These are phyloP conservation scores for Phycodurus eques DNA, from an alignment of 2,113 vertebrate species.

Conservation along the genomic window DNA sequence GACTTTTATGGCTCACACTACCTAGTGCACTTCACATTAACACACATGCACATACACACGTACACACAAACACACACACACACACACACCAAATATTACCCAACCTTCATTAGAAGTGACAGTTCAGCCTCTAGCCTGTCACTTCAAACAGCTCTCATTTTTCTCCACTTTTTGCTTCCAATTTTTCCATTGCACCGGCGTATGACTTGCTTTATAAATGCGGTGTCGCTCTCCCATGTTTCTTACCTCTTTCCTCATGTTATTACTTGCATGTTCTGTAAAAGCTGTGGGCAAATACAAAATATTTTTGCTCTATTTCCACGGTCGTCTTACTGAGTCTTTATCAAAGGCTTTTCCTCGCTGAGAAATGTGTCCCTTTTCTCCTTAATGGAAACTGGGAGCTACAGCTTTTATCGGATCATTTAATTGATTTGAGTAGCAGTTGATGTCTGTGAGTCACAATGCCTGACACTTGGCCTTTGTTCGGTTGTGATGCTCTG, in stretches of 20 bases:
- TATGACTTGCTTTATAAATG: conserved; percentile 1
- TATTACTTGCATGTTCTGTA: not conserved
- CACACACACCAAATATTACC: conserved; percentile 20
- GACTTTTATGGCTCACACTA: conserved; percentile 61
- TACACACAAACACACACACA: conserved; percentile 14
- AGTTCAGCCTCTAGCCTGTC: conserved; percentile 52
- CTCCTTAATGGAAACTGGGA: not conserved
- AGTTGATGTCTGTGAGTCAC: not conserved
- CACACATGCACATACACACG: conserved; percentile 23
- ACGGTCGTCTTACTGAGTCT: conserved; percentile 13
- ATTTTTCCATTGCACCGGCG: not conserved
- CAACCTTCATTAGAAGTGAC: conserved; percentile 50
- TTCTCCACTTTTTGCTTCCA: conserved; percentile 1
- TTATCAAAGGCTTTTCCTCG: not conserved
- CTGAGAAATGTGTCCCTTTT: not conserved
- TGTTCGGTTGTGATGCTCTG: not conserved
- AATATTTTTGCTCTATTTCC: conserved; percentile 1
- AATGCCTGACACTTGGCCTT: not conserved
- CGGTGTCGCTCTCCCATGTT: conserved; percentile 4
- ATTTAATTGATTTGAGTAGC: not conserved
- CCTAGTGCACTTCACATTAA: conserved; percentile 5
- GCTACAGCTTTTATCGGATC: not conserved
- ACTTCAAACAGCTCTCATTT: conserved; percentile 46
- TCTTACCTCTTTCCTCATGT: not conserved
- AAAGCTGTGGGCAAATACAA: not conserved